A percentile compares a stretch with the other conserved stretches of the same genome.
Evolutionary conservation across 2,888 invertebrate species (phyloP).

Genomic region (Drosophila rellima): DNA sequence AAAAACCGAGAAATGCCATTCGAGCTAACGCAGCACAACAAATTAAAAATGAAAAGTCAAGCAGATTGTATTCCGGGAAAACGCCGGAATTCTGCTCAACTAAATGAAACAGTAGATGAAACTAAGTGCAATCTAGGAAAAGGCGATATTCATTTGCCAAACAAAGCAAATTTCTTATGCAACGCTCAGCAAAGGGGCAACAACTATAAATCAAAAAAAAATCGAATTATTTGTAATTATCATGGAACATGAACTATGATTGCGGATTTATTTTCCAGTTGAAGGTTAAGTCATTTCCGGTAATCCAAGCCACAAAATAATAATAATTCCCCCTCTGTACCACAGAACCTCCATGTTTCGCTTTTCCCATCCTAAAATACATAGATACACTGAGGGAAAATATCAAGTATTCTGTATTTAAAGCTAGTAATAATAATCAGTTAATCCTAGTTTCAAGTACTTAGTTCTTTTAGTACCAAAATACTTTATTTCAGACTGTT

Average conservation of each 20-base stretch:
- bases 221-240: slow-evolving; percentile 12
- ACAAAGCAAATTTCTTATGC: not conserved
- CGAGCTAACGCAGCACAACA: not conserved
- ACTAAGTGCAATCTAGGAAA: not conserved
- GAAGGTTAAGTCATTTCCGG: slow-evolving; percentile 7
- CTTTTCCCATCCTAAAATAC: no score
- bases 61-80: slow-evolving; percentile 3
- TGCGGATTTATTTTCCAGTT: not conserved
- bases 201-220: not conserved
- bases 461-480: no score
- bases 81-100: no score
- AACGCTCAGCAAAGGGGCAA: not conserved
- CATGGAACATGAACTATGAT: not conserved
- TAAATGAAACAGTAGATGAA: not conserved
- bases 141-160: not conserved
- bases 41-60: not conserved
- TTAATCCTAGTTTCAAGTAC: no score
- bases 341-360: no score
- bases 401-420: not conserved
- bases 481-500: no score
- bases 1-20: not conserved
- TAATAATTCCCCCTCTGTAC: no score
- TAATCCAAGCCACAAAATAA: not conserved
- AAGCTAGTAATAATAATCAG: no score
- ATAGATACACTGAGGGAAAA: not conserved